Evolutionary conservation across 2,888 invertebrate species (phyloP), one percentile per base, ranked within the genome.

Genomic region (Endomychus coccineus): DNA sequence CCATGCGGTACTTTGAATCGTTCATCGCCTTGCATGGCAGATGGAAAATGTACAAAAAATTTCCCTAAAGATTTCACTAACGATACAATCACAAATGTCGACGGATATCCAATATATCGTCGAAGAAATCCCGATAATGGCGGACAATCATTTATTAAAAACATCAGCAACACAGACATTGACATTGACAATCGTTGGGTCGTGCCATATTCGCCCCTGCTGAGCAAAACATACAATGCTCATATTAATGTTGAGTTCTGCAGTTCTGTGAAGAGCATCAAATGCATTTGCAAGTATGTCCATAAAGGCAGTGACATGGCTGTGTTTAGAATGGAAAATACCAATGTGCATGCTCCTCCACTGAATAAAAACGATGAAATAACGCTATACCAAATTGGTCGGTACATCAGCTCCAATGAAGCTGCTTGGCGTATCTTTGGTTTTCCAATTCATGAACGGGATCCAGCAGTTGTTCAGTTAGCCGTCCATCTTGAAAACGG

Each of bases 1-100:
- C 65, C 66, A 33, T 65, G 66, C 48, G 65, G 64, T 36, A 38
- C 30, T 29, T 34, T 56, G 7, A 62, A 62, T 48, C 40, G 28
- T 17, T 38, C 34, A 37, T 56, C 54, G 23, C 61, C 61, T 7
- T 68, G 68, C 51, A 67, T 65, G 61, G 41, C 38, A 21, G 54
- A 62, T 42, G 58, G 57, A 28, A 55, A 56, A 37, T 62, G 61
- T 41, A 43, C 50, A 6, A 58, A 61, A 39, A 19, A 36, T 7
- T 51, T 25, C 34, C 49, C 50, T 9, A 27, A 27, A 34, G 16
- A 24, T 16, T 33, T 40, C 19, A 32, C 25, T 11, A 25, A 27
- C n/a, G 43, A 46, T 15, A 46, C 42, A 7, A 15, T 39, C 19
- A 42, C 40, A 23, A 9, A 22, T 30, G 16, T 14, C 9, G 40